phyloP scores from a whole-genome alignment of 2,888 invertebrate species.

The Agriopis marginaria region DNA sequence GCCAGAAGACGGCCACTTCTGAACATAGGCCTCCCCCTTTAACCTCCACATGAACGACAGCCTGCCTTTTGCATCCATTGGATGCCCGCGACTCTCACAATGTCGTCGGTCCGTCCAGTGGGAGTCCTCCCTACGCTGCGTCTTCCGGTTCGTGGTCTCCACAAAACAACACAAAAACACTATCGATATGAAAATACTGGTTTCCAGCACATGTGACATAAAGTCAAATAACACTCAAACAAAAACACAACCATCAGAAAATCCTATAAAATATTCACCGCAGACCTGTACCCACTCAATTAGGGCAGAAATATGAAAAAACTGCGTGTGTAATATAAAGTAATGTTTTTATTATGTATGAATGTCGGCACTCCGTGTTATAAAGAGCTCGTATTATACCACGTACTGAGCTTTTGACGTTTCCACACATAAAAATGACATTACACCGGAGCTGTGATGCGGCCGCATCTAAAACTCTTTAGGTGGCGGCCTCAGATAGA shows the following conservation, averaged over 20 bases:
- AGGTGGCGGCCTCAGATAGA: conserved; percentile 33
- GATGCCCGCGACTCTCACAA: too few relatives aligned
- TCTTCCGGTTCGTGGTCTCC: too few relatives aligned
- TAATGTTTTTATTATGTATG: conserved; percentile 50
- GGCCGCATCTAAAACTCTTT: conserved; percentile 44
- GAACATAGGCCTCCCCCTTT: too few relatives aligned
- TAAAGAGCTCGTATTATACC: conserved; percentile 43
- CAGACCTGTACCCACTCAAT: conserved; percentile 37
- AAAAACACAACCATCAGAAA: conserved; percentile 18
- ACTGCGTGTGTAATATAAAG: conserved; percentile 42
- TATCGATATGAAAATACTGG: neutral
- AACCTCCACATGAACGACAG: too few relatives aligned
- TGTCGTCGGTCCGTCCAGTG: too few relatives aligned
- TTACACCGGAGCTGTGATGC: conserved; percentile 41
- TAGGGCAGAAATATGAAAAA: conserved; percentile 41
- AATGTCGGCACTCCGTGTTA: conserved; percentile 42
- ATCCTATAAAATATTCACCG: conserved; percentile 31
- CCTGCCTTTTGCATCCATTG: too few relatives aligned
- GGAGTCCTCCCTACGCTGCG: too few relatives aligned
- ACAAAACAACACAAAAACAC: too few relatives aligned
- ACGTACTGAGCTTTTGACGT: conserved; percentile 42
- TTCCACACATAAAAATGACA: conserved; percentile 44
- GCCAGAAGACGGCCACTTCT: too few relatives aligned
- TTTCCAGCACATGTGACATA: neutral
- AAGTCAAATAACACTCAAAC: conserved; percentile 5